These are phyloP conservation scores for Lordiphosa clarofinis DNA, from an alignment of 1,140 invertebrate genomes.

Conservation along the genomic window DNA sequence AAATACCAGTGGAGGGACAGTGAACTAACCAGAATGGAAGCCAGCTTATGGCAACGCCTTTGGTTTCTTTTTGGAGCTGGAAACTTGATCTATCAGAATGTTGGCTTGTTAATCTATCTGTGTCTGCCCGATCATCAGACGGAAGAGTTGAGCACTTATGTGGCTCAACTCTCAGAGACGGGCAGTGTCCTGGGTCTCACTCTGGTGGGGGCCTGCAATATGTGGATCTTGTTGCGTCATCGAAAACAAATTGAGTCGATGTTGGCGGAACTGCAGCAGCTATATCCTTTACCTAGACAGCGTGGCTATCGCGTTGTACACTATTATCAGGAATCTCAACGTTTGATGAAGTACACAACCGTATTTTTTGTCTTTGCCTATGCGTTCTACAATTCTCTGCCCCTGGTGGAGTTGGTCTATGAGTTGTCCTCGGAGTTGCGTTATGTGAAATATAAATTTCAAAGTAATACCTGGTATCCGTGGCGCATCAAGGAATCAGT, in stretches of 20 bases:
- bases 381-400: conserved; percentile 48
- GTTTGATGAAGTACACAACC: conserved; percentile 38
- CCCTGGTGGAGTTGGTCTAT: conserved; percentile 38
- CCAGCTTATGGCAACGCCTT: neutral
- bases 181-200: conserved; percentile 45
- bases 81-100: conserved; percentile 50
- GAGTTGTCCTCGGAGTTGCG: conserved; percentile 19
- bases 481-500: conserved; percentile 35
- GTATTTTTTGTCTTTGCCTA: conserved; percentile 45
- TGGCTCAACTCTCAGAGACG: conserved; percentile 50
- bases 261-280: conserved; percentile 40
- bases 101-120: conserved; percentile 49
- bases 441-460: conserved; percentile 34
- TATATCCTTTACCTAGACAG: conserved; percentile 19
- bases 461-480: conserved; percentile 70
- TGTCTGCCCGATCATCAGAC: conserved; percentile 11
- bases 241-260: conserved; percentile 31
- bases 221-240: conserved; percentile 39
- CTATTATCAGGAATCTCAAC: conserved; percentile 31
- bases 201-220: conserved; percentile 34
- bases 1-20: conserved; percentile 26
- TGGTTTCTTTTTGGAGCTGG: conserved; percentile 35
- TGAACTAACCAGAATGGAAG: neutral
- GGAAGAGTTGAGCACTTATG: conserved; percentile 2
- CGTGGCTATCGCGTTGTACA: conserved; percentile 29